These are phyloP conservation scores for Amblyopsis rosae DNA, from an alignment of 2,113 vertebrate species.

Conservation along the genomic window DNA sequence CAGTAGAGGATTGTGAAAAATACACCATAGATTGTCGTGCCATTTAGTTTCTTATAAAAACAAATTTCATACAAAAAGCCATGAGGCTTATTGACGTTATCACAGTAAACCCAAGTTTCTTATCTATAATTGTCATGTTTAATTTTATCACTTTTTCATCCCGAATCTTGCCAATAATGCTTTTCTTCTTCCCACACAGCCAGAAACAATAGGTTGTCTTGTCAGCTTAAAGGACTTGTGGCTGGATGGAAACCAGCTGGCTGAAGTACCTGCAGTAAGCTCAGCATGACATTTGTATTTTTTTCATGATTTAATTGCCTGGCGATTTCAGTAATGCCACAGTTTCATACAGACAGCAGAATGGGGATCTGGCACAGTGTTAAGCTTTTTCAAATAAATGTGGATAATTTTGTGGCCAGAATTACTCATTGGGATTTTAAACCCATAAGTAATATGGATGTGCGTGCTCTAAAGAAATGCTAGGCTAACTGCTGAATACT, in stretches of 20 bases:
- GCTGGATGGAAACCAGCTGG: slow-evolving; percentile 96
- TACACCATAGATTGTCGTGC: neutral
- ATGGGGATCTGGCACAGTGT: neutral
- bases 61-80: neutral
- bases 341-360: neutral
- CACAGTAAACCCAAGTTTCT: neutral
- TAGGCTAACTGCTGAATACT: neutral
- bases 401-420: neutral
- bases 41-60: neutral
- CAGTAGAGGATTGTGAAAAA: too few species aligned
- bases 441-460: too few species aligned
- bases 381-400: neutral
- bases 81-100: too few species aligned
- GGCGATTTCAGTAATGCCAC: neutral
- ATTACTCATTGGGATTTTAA: neutral
- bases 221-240: slow-evolving; percentile 94
- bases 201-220: slow-evolving; percentile 93
- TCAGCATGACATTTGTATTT: slow-evolving; percentile 14
- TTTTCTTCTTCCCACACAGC: slow-evolving; percentile 74
- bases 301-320: neutral
- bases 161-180: slow-evolving; percentile 24
- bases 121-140: neutral
- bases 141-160: slow-evolving; percentile 13
- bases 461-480: too few species aligned
- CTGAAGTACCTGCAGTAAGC: slow-evolving; percentile 90